Percentiles rank a stretch among this genome's conserved stretches.
phyloP scores from a whole-genome alignment of 2,797 vertebrate genomes.

The Tachyglossus aculeatus region DNA sequence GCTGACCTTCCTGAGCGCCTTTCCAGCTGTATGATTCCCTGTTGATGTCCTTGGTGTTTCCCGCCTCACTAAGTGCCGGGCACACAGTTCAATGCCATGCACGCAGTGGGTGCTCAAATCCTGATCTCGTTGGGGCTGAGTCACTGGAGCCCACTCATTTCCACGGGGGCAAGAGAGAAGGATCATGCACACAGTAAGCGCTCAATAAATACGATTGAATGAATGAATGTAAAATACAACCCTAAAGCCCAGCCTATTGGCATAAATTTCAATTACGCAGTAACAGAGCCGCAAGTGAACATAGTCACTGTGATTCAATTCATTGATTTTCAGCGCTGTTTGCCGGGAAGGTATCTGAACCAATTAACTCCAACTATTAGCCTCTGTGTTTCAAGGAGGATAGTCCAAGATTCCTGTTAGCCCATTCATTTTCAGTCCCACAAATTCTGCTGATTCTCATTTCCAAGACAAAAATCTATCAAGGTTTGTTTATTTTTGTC shows the following conservation, averaged over 20 bases:
- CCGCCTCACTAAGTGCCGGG: no score
- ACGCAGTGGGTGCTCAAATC: no score
- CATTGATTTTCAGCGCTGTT: not conserved
- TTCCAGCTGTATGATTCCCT: no score
- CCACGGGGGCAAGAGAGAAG: no score
- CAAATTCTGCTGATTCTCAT: conserved; percentile 21
- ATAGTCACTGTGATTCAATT: not conserved
- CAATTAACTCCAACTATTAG: conserved; percentile 19
- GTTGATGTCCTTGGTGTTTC: no score
- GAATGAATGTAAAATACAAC: no score
- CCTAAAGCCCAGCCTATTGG: not conserved
- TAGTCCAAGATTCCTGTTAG: not conserved
- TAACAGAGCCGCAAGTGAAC: not conserved
- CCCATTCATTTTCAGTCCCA: not conserved
- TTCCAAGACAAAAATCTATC: not conserved
- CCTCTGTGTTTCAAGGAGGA: not conserved
- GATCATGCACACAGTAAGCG: no score
- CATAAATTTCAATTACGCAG: conserved; percentile 28
- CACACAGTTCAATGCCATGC: no score
- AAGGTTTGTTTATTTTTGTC: conserved; percentile 29
- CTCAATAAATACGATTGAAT: no score
- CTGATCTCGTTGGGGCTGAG: no score
- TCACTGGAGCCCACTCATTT: no score
- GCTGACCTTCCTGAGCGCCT: no score
- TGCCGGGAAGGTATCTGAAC: not conserved